Evolutionary conservation across 2,797 vertebrate genomes (phyloP).

Genomic region (Hozukius guyotensis): DNA sequence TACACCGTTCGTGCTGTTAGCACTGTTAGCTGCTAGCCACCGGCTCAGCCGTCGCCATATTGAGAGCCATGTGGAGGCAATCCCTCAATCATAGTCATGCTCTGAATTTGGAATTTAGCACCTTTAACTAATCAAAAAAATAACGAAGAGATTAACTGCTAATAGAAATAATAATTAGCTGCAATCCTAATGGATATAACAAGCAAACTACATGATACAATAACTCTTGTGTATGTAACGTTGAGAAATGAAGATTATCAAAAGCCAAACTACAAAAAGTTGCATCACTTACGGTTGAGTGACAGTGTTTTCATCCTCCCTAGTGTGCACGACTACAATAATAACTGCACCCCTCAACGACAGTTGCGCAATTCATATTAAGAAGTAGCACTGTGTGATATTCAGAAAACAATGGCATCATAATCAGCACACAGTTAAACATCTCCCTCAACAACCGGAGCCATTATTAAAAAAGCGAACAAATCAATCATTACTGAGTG

Average conservation of each 20-base stretch:
- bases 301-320: slow-evolving; percentile 6
- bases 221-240: neutral
- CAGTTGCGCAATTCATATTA: slow-evolving; percentile 18
- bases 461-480: slow-evolving; percentile 61
- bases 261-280: neutral
- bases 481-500: slow-evolving; percentile 70
- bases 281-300: neutral
- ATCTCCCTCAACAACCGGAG: slow-evolving; percentile 50
- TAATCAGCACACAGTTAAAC: slow-evolving; percentile 46
- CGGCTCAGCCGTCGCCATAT: too few species aligned
- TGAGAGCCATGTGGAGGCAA: too few species aligned
- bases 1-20: too few species aligned
- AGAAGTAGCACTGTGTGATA: slow-evolving; percentile 22
- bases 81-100: too few species aligned
- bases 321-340: neutral
- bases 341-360: slow-evolving; percentile 4
- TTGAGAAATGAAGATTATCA: neutral
- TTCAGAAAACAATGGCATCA: slow-evolving; percentile 47
- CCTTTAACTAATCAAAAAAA: neutral
- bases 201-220: neutral
- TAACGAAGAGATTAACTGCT: neutral
- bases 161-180: neutral
- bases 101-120: too few species aligned
- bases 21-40: too few species aligned
- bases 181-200: neutral